Conservation (phyloP, 2,888 invertebrate genomes). For the Heliconius ethilla region DNA sequence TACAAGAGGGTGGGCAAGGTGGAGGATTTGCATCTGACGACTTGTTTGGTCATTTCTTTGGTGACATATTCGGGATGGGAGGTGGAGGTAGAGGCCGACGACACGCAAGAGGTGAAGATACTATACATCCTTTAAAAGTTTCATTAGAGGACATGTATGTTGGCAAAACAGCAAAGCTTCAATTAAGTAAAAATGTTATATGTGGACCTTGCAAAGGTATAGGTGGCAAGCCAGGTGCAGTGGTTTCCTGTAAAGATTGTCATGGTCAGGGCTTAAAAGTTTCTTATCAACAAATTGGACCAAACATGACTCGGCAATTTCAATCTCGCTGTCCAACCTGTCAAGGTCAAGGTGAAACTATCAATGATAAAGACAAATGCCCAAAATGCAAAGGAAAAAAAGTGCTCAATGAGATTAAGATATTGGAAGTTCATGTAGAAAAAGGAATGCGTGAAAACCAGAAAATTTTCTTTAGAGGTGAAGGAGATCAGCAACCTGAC, state of each 20-base stretch:
- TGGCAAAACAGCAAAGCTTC: slow-evolving; percentile 92
- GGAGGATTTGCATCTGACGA: slow-evolving; percentile 83
- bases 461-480: slow-evolving; percentile 92
- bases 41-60: slow-evolving; percentile 84
- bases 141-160: slow-evolving; percentile 95
- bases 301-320: slow-evolving; percentile 84
- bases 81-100: slow-evolving; percentile 79
- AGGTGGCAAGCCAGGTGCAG: slow-evolving; percentile 87
- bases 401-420: slow-evolving; percentile 90
- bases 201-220: slow-evolving; percentile 89
- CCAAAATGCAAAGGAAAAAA: slow-evolving; percentile 91
- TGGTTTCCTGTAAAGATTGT: slow-evolving; percentile 86
- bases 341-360: slow-evolving; percentile 86
- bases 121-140: slow-evolving; percentile 91
- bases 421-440: slow-evolving; percentile 93
- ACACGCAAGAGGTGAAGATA: slow-evolving; percentile 89
- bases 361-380: slow-evolving; percentile 92
- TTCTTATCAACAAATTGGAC: slow-evolving; percentile 85
- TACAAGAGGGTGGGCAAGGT: slow-evolving; percentile 89
- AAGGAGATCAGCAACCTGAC: slow-evolving; percentile 95
- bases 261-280: slow-evolving; percentile 90
- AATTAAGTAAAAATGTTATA: slow-evolving; percentile 91
- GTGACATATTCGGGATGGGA: slow-evolving; percentile 84
- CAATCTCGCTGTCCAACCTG: slow-evolving; percentile 84
- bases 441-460: slow-evolving; percentile 94